Evolutionary conservation across 2,113 vertebrate species (phyloP).

Genomic region (Gasterosteus nipponicus): DNA sequence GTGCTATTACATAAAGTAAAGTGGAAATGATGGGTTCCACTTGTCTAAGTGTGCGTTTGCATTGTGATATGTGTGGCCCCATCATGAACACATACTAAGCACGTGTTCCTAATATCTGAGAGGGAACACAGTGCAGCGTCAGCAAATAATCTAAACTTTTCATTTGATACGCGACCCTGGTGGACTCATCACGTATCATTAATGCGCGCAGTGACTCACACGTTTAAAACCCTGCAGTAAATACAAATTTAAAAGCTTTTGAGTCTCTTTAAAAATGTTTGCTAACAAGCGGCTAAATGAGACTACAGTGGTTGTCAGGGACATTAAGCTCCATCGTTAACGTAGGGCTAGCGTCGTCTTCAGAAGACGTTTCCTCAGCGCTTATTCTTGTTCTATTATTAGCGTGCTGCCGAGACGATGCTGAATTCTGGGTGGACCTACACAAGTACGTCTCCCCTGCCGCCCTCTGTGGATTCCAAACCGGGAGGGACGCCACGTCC

Average conservation of each 20-base stretch:
- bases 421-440: too few species aligned
- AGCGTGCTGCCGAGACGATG: too few species aligned
- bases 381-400: neutral
- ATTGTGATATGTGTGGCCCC: neutral
- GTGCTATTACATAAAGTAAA: slow-evolving; percentile 24
- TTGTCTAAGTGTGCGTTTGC: neutral
- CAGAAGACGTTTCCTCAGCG: neutral
- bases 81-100: neutral
- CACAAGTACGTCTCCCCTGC: too few species aligned
- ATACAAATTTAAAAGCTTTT: too few species aligned
- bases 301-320: neutral
- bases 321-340: too few species aligned
- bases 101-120: slow-evolving; percentile 3
- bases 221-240: neutral
- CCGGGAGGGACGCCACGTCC: too few species aligned
- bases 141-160: neutral
- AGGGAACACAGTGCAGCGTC: neutral
- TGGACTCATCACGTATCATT: neutral
- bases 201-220: neutral
- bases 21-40: neutral
- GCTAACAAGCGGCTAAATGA: neutral
- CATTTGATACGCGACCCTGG: neutral
- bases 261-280: neutral
- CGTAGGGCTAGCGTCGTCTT: too few species aligned
- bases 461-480: too few species aligned